Evolutionary conservation across 2,888 invertebrate species (phyloP).

Genomic region (Drosophila demipolita): DNA sequence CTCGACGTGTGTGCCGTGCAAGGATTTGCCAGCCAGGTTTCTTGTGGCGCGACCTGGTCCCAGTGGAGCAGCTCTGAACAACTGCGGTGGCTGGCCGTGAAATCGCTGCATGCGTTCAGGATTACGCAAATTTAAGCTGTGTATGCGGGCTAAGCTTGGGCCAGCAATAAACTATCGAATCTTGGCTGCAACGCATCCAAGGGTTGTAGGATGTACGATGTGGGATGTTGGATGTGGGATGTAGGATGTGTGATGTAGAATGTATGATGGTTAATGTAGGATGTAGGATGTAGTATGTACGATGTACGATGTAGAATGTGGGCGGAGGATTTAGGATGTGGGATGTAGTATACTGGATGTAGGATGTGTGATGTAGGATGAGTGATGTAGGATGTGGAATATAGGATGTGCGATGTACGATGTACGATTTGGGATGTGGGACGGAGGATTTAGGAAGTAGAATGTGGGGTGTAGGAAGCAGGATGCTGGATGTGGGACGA

Average conservation of each 20-base stretch:
- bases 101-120: constrained; percentile 65
- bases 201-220: neutral
- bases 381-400: neutral
- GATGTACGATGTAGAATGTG: no score
- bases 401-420: neutral
- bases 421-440: neutral
- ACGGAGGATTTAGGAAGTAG: no score
- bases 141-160: constrained; percentile 3
- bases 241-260: neutral
- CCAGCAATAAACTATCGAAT: neutral
- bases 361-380: neutral
- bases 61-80: constrained; percentile 48
- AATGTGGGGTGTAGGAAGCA: no score
- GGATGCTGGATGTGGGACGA: no score
- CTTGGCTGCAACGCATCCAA: neutral
- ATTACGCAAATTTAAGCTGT: constrained; percentile 59
- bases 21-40: constrained; percentile 31
- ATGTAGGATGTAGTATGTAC: no score
- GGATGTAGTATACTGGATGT: neutral
- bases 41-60: constrained; percentile 25
- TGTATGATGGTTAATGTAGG: neutral
- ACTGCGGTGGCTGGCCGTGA: constrained; percentile 66
- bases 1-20: constrained; percentile 51
- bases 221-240: neutral
- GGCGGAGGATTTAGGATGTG: neutral